phyloP scores from a whole-genome alignment of 2,888 invertebrate species.

The Ectemnius continuus region DNA sequence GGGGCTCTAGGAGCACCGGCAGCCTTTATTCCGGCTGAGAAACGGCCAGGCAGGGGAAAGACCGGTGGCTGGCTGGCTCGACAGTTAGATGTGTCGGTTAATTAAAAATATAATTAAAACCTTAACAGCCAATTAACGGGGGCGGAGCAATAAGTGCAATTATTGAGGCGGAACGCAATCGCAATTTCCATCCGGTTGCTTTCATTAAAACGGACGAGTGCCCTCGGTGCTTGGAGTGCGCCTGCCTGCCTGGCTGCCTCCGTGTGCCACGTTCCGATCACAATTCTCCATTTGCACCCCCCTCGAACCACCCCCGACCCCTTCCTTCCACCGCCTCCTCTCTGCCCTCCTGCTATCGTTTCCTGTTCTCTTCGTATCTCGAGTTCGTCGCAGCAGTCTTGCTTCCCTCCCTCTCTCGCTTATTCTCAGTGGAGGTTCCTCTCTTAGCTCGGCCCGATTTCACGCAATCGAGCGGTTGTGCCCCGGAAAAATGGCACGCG shows the following conservation, averaged over 20 bases:
- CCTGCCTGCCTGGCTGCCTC: constrained; percentile 16
- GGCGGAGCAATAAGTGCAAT: constrained; percentile 56
- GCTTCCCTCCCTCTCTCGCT: neutral
- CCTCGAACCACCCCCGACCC: neutral
- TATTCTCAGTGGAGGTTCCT: neutral
- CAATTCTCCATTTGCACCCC: constrained; percentile 45
- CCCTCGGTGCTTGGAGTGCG: constrained; percentile 29
- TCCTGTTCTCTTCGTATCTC: neutral
- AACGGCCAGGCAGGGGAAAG: neutral
- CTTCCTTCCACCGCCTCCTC: neutral
- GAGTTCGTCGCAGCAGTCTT: neutral
- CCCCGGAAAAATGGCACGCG: constrained; percentile 42
- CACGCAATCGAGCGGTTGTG: constrained; percentile 1
- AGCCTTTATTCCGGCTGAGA: no score
- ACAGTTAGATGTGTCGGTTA: constrained; percentile 17
- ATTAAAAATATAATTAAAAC: constrained; percentile 54
- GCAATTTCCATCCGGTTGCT: constrained; percentile 56
- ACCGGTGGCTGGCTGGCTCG: neutral
- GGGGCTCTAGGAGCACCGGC: no score
- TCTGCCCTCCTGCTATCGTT: neutral
- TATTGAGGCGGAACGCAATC: constrained; percentile 56
- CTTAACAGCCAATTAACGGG: constrained; percentile 48
- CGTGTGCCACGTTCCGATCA: constrained; percentile 38
- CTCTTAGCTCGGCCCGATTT: neutral
- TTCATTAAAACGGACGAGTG: constrained; percentile 48